Percentiles rank a stretch among this genome's conserved stretches.
Evolutionary conservation across 2,888 invertebrate species (phyloP).

Genomic region (Eristalinus aeneus): DNA sequence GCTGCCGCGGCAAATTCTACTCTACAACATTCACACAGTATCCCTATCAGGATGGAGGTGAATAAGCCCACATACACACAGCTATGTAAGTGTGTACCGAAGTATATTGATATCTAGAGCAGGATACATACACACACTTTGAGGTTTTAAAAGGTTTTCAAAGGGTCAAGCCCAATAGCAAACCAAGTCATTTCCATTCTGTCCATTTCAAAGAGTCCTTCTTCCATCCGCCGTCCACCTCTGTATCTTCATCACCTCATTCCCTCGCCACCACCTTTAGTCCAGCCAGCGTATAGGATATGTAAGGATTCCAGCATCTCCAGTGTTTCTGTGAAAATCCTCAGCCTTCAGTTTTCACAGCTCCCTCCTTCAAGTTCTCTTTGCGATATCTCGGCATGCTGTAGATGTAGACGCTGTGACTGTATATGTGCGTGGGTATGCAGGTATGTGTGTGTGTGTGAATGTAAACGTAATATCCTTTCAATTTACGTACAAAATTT

Average conservation of each 20-base stretch:
- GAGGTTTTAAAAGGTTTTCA: conserved; percentile 73
- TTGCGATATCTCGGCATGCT: conserved; percentile 51
- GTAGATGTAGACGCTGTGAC: not conserved
- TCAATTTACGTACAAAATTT: conserved; percentile 71
- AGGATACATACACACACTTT: conserved; percentile 62
- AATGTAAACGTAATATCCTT: conserved; percentile 63
- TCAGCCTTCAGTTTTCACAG: conserved; percentile 71
- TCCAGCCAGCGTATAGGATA: conserved; percentile 22
- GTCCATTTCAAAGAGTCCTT: conserved; percentile 67
- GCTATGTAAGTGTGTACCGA: not conserved
- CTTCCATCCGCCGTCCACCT: conserved; percentile 56
- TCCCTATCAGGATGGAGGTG: conserved; percentile 21
- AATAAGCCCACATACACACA: not conserved
- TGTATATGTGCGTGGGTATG: not conserved
- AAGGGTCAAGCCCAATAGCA: conserved; percentile 73
- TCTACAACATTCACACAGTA: conserved; percentile 29
- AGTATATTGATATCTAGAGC: conserved; percentile 62
- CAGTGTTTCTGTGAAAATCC: conserved; percentile 70
- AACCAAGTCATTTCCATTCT: conserved; percentile 72
- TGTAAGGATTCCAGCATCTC: conserved; percentile 71
- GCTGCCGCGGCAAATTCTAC: conserved; percentile 72
- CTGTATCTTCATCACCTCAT: not conserved
- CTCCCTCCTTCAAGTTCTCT: conserved; percentile 50
- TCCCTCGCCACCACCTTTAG: not conserved
- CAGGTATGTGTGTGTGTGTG: conserved; percentile 29